Evolutionary conservation across 2,888 invertebrate genomes (phyloP).

Genomic region (Heliconius ismenius): DNA sequence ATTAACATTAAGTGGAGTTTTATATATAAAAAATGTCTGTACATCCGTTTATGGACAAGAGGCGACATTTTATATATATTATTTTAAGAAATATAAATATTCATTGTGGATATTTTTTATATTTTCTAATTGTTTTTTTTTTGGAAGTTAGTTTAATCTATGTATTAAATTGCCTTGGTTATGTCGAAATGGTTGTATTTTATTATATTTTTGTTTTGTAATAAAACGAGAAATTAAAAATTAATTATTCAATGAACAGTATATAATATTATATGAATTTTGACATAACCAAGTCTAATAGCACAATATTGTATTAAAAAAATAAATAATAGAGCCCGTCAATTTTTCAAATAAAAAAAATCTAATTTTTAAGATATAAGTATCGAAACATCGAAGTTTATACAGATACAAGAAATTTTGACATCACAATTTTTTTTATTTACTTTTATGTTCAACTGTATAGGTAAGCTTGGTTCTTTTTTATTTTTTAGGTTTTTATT

Average conservation of each 20-base stretch:
- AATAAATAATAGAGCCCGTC: not conserved
- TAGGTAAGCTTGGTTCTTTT: slow-evolving; percentile 23
- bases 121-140: slow-evolving; percentile 24
- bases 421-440: slow-evolving; percentile 38
- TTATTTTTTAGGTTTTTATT: slow-evolving; percentile 23
- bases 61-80: slow-evolving; percentile 25
- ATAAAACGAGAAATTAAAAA: not conserved
- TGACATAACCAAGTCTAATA: not conserved
- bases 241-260: not conserved
- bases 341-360: not conserved
- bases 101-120: slow-evolving; percentile 13
- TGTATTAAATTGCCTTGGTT: not conserved
- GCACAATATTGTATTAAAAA: slow-evolving; percentile 4
- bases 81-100: not conserved
- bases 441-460: too few relatives aligned
- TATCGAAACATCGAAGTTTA: slow-evolving; percentile 17
- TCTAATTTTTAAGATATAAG: not conserved
- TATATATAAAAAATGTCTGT: slow-evolving; percentile 23
- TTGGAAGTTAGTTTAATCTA: slow-evolving; percentile 12
- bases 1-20: not conserved
- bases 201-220: not conserved
- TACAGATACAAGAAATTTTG: not conserved
- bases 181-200: slow-evolving; percentile 7
- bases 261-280: slow-evolving; percentile 1
- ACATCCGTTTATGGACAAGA: slow-evolving; percentile 26